These are phyloP conservation scores for Drosophila sturtevanti DNA, from an alignment of 1,140 invertebrate species.

Conservation along the genomic window DNA sequence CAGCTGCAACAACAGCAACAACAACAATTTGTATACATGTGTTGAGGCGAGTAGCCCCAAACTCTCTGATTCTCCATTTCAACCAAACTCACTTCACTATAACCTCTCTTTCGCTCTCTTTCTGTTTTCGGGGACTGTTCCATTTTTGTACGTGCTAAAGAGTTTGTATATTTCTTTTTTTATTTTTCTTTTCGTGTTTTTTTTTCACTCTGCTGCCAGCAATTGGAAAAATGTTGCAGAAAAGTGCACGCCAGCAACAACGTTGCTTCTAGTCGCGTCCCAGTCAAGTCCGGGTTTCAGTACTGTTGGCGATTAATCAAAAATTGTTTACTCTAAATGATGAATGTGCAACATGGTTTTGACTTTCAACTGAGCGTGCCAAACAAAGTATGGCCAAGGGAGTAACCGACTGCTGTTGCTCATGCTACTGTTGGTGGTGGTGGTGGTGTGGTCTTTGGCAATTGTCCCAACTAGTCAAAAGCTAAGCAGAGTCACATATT, in stretches of 20 bases:
- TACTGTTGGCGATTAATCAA: constrained; percentile 70
- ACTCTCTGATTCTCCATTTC: neutral
- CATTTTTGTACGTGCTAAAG: constrained; percentile 56
- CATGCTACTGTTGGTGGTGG: neutral
- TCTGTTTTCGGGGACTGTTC: constrained; percentile 45
- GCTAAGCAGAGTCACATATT: constrained; percentile 61
- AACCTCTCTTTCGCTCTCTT: constrained; percentile 14
- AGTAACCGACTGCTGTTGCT: neutral
- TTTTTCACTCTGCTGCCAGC: constrained; percentile 41
- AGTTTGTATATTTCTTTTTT: constrained; percentile 38
- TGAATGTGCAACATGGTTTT: constrained; percentile 78
- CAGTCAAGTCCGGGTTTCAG: constrained; percentile 26
- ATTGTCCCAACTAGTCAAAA: constrained; percentile 39
- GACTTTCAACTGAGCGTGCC: constrained; percentile 64
- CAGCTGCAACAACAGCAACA: constrained; percentile 60
- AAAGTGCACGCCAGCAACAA: constrained; percentile 43
- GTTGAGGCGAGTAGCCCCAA: constrained; percentile 14
- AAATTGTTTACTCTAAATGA: constrained; percentile 80
- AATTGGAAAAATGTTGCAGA: constrained; percentile 75
- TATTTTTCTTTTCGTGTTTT: neutral
- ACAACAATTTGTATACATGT: constrained; percentile 74
- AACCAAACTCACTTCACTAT: no score
- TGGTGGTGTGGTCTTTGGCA: constrained; percentile 2
- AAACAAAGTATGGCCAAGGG: constrained; percentile 21
- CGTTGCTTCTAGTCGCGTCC: constrained; percentile 20